Evolutionary conservation across 2,797 vertebrate species (phyloP).

Genomic region (Gallinago solitaria): DNA sequence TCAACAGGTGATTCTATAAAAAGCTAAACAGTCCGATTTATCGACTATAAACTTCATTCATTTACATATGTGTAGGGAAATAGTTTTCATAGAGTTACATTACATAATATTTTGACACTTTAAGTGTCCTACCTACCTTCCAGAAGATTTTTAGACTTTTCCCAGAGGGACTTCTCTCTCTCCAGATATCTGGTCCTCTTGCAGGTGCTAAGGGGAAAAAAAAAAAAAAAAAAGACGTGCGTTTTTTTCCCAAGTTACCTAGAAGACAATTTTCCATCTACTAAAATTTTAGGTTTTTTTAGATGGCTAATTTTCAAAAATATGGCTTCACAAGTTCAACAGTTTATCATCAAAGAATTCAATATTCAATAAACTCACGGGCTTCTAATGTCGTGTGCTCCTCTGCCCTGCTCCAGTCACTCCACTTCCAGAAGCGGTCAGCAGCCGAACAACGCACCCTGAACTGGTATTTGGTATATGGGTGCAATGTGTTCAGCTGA

Average conservation of each 20-base stretch:
- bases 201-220: slow-evolving; percentile 69
- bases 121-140: slow-evolving; percentile 72
- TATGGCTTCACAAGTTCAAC: not conserved
- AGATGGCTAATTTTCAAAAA: not conserved
- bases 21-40: not conserved
- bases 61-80: not conserved
- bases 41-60: not conserved
- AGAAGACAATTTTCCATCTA: not conserved
- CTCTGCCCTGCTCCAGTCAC: slow-evolving; percentile 71
- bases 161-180: slow-evolving; percentile 74
- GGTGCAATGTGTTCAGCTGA: slow-evolving; percentile 51
- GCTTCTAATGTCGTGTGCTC: slow-evolving; percentile 70
- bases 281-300: not conserved
- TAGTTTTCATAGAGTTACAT: not conserved
- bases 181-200: slow-evolving; percentile 79
- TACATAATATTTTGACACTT: not conserved
- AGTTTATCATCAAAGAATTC: not conserved
- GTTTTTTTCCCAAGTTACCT: not conserved
- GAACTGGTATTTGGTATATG: slow-evolving; percentile 72
- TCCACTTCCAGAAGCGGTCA: slow-evolving; percentile 81
- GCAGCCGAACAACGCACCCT: slow-evolving; percentile 70
- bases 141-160: slow-evolving; percentile 77
- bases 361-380: slow-evolving; percentile 61
- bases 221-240: not conserved
- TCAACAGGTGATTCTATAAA: not conserved